These are phyloP conservation scores for Adelognathus sp. DNA, from an alignment of 2,888 invertebrate genomes.

Conservation along the genomic window DNA sequence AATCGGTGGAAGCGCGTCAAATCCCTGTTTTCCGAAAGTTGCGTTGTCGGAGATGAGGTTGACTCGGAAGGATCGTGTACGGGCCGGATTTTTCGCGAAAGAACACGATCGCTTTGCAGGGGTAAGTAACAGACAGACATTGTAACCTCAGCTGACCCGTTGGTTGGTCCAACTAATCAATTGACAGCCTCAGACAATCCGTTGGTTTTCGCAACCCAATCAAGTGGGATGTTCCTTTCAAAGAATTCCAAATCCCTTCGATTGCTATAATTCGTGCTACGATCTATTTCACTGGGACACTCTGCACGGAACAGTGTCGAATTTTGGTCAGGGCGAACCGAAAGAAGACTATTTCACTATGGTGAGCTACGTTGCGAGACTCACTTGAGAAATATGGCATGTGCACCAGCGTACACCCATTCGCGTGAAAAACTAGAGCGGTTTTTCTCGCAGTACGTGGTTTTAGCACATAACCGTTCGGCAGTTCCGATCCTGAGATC, in stretches of 20 bases:
- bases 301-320: no score
- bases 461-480: neutral
- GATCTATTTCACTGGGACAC: no score
- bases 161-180: no score
- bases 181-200: no score
- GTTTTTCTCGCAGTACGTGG: neutral
- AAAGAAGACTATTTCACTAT: slow-evolving; percentile 6
- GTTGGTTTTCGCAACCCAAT: no score
- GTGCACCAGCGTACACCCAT: neutral
- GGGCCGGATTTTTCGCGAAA: neutral
- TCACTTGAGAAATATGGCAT: no score
- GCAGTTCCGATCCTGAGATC: neutral
- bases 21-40: slow-evolving; percentile 43
- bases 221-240: no score
- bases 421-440: slow-evolving; percentile 14
- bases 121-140: no score
- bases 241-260: no score
- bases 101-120: neutral
- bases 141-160: no score
- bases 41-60: slow-evolving; percentile 17
- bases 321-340: no score
- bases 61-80: slow-evolving; percentile 10
- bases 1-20: slow-evolving; percentile 33
- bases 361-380: neutral
- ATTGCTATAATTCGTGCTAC: no score